Evolutionary conservation across 2,113 vertebrate species (phyloP), one percentile per base, ranked within the genome.

Genomic region (Cochlearius cochlearius): DNA sequence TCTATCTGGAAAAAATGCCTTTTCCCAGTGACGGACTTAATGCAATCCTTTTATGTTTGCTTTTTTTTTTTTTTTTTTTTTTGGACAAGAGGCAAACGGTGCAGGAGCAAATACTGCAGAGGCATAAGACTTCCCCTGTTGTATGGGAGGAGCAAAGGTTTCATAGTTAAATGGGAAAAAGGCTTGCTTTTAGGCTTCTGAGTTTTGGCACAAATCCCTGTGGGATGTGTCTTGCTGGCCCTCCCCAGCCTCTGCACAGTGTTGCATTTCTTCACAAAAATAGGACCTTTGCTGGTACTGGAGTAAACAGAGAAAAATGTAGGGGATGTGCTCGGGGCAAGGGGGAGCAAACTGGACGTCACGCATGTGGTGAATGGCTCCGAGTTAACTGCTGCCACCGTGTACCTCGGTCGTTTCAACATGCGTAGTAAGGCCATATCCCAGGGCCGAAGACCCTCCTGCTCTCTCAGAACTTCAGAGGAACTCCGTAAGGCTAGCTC

Each of bases 211-310:
- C 29, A 50, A 67, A 29, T 63, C 39, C 20, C 64, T 59, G 80
- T 59, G 81, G 90, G 76, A 63, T 60, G 10, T 18, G 27, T 64
- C 49, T 83, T 26, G 69, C 21, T 79, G 76, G 72, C 50, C 32
- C 26, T 94, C 38, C 64, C 10, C 45, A 84, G 59, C 29, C 43
- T 67, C 41, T 68, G 43, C 17, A 43, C 25, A 94, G 29, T 20
- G 56, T 50, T 82, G 79, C 13, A 19, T 82, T 96, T 88, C 76
- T 87, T 94, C 32, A 34, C 17, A 41, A 73, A 92, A 91, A 81
- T 15, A 77, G 60, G 50, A 52, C 30, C 21, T 81, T 93, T 84
- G 15, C 83, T 91, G 49, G 36, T 86, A 52, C 39, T 60, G 62
- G 21, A 75, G 32, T 63, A 68, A 92, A 77, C 27, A 39, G 75